Evolutionary conservation across 2,888 invertebrate genomes (phyloP).

Genomic region (Synanthedon myopaeformis): DNA sequence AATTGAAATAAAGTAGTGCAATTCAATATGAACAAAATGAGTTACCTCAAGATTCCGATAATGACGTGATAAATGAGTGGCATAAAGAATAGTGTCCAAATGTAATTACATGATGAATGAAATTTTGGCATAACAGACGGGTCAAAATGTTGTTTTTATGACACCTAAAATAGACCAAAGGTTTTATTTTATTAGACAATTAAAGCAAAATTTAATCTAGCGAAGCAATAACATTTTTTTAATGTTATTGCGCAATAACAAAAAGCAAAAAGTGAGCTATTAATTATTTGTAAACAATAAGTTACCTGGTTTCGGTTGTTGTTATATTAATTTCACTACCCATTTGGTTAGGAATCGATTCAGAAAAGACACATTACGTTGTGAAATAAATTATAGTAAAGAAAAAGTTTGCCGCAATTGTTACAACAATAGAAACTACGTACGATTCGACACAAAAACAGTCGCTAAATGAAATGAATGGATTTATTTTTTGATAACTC

Average conservation of each 20-base stretch:
- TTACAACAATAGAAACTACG: too few relatives aligned
- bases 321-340: constrained; percentile 46
- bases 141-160: constrained; percentile 4
- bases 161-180: constrained; percentile 8
- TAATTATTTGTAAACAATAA: neutral
- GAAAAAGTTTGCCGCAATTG: too few relatives aligned
- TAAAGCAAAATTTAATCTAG: constrained; percentile 7
- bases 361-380: constrained; percentile 42
- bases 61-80: constrained; percentile 41
- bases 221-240: constrained; percentile 8
- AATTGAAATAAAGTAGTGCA: too few relatives aligned
- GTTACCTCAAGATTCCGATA: constrained; percentile 44
- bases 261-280: neutral
- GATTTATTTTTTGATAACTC: too few relatives aligned
- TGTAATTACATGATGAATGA: constrained; percentile 26
- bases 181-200: constrained; percentile 3
- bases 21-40: neutral
- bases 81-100: constrained; percentile 37
- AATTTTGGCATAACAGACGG: constrained; percentile 28
- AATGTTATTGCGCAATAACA: constrained; percentile 24
- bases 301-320: neutral
- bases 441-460: too few relatives aligned
- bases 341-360: constrained; percentile 57
- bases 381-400: neutral
- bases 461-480: too few relatives aligned